Conservation (phyloP, 2,113 vertebrate species). For the Stigmatopora nigra region DNA sequence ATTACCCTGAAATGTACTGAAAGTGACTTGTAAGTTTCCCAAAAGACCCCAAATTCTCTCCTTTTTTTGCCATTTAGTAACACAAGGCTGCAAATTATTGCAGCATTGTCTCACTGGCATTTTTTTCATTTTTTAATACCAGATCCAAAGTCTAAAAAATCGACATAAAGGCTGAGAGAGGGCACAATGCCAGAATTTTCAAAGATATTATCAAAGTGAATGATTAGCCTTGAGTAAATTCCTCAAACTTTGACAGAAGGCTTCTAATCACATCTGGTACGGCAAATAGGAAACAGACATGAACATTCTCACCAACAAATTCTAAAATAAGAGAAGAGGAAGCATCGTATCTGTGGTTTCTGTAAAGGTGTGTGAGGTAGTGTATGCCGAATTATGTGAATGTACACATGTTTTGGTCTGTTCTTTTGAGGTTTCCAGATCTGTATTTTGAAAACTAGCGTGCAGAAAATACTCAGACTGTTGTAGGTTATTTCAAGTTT, state of each 20-base stretch:
- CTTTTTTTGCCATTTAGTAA: no score
- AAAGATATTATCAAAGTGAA: background rate
- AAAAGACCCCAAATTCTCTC: no score
- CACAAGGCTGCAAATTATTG: no score
- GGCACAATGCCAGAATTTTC: background rate
- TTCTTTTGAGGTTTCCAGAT: constrained; percentile 38
- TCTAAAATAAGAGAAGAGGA: constrained; percentile 65
- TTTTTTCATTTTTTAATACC: background rate
- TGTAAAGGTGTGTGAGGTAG: constrained; percentile 20
- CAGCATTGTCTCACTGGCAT: no score
- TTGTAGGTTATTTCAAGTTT: constrained; percentile 9
- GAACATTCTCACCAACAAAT: constrained; percentile 53
- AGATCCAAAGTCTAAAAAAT: background rate
- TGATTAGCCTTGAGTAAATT: background rate
- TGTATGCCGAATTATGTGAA: background rate
- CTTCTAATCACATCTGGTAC: constrained; percentile 53
- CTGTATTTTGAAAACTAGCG: constrained; percentile 26
- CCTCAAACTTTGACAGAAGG: constrained; percentile 17
- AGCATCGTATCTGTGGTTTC: constrained; percentile 45
- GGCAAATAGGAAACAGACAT: constrained; percentile 61
- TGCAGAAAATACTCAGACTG: constrained; percentile 17
- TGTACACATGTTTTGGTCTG: constrained; percentile 14
- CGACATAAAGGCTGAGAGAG: background rate
- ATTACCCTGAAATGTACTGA: no score
- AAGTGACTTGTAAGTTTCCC: no score